Conservation (phyloP, 2,113 vertebrate species). For the Saguinus midas region DNA sequence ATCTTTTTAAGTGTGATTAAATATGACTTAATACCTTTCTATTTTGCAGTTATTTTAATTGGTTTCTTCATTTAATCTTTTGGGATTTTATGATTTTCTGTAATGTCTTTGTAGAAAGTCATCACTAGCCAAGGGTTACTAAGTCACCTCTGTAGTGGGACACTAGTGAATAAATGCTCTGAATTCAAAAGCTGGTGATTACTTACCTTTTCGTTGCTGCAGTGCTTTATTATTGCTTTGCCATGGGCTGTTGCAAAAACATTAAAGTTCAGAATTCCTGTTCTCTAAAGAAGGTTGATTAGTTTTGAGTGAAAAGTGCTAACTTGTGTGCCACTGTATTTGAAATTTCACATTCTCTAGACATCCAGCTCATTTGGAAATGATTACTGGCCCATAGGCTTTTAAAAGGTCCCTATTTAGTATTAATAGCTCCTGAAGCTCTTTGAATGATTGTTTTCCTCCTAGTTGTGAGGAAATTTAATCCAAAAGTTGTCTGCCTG, state of each 20-base stretch:
- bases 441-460: not conserved
- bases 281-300: constrained; percentile 9
- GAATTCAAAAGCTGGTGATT: not conserved
- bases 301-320: not conserved
- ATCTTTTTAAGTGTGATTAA: not conserved
- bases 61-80: not conserved
- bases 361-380: not conserved
- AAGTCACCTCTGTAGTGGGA: not conserved
- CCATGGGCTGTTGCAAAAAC: not conserved
- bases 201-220: not conserved
- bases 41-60: not conserved
- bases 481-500: not conserved
- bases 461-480: not conserved
- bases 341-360: not conserved
- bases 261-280: not conserved
- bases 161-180: not conserved
- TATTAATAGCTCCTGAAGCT: not conserved
- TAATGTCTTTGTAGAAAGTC: not conserved
- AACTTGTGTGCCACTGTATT: not conserved
- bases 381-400: not conserved
- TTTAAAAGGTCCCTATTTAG: not conserved
- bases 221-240: not conserved
- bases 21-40: not conserved
- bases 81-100: not conserved
- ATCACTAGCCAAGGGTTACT: not conserved